A percentile compares a stretch with the other conserved stretches of the same genome.
Conservation (phyloP, 2,888 invertebrate species). For the Glomeris marginata region DNA sequence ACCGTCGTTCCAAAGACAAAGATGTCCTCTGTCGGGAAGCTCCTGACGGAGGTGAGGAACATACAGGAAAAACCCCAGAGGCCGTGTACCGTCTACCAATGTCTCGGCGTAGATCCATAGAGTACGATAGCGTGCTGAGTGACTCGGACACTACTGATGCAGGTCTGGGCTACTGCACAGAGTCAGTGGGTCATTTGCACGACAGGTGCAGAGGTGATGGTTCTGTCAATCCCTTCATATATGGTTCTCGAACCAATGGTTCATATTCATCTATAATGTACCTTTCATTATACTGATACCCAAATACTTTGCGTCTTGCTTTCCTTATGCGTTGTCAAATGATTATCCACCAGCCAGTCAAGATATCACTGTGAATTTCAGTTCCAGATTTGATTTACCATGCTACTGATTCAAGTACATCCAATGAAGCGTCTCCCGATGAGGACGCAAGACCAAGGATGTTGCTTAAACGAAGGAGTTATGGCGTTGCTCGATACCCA, state of each 20-base stretch:
- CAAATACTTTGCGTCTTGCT: neutral
- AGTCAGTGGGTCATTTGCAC: constrained; percentile 14
- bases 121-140: constrained; percentile 16
- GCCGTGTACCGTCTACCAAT: constrained; percentile 5
- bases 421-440: constrained; percentile 13
- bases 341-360: neutral
- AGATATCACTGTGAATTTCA: neutral
- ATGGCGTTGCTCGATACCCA: no score
- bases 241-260: neutral
- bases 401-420: constrained; percentile 15
- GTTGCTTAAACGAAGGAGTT: no score
- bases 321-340: neutral
- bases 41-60: no score
- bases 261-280: neutral
- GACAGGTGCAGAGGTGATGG: constrained; percentile 13
- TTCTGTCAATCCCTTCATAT: constrained; percentile 2
- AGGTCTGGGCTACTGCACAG: constrained; percentile 15
- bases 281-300: neutral
- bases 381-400: constrained; percentile 16
- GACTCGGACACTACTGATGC: constrained; percentile 15
- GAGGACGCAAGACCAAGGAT: constrained; percentile 7
- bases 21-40: no score
- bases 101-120: constrained; percentile 11
- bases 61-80: no score
- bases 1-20: no score